Conservation (phyloP, 2,113 vertebrate species). For the Anguilla rostrata region DNA sequence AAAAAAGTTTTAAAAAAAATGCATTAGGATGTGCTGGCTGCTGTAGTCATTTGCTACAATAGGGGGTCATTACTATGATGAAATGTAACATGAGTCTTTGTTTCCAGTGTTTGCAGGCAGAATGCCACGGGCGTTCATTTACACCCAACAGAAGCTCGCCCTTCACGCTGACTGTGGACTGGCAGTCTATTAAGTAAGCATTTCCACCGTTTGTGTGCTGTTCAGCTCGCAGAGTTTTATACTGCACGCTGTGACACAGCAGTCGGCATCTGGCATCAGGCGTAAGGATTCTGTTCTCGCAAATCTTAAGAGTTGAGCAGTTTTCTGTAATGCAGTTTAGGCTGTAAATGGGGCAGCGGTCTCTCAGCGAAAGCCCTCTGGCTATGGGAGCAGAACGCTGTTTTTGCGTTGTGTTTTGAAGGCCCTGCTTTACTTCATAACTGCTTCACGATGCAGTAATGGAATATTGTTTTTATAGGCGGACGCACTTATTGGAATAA, state of each 20-base stretch:
- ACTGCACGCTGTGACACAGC: not conserved
- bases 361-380: not conserved
- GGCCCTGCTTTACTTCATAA: not conserved
- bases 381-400: no score
- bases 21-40: not conserved
- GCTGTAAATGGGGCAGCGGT: not conserved
- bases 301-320: not conserved
- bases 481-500: not conserved
- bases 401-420: no score
- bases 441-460: not conserved
- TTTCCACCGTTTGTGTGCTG: not conserved
- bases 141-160: conserved; percentile 79
- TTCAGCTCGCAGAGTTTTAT: not conserved
- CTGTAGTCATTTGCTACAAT: not conserved
- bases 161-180: conserved; percentile 92
- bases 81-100: conserved; percentile 7
- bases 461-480: not conserved
- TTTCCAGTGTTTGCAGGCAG: conserved; percentile 76
- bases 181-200: conserved; percentile 92
- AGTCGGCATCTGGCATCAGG: not conserved
- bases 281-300: not conserved
- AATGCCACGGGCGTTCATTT: conserved; percentile 84
- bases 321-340: not conserved
- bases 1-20: not conserved
- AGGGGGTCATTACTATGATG: not conserved